phyloP scores from a whole-genome alignment of 2,113 vertebrate species.

The Nematolebias whitei region DNA sequence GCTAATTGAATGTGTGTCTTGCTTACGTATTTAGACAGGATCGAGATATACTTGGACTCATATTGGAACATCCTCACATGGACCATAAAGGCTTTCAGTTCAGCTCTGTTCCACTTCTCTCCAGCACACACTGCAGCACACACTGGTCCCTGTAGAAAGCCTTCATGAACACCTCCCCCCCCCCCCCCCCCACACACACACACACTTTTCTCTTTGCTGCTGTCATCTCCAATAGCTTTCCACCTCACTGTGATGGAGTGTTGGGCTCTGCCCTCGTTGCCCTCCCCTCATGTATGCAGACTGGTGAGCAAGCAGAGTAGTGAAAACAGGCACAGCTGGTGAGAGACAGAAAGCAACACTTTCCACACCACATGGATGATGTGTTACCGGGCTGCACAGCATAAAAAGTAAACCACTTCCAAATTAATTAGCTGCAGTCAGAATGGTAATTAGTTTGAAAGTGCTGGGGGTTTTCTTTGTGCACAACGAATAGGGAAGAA shows the following conservation, averaged over 20 bases:
- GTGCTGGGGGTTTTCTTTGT: conserved; percentile 54
- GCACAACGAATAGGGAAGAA: conserved; percentile 10
- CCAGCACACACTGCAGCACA: no score
- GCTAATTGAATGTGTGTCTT: no score
- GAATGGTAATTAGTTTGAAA: conserved; percentile 53
- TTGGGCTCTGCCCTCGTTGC: conserved; percentile 30
- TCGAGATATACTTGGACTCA: conserved; percentile 6
- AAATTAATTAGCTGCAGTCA: conserved; percentile 63
- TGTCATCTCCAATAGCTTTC: conserved; percentile 51
- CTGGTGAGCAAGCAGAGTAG: conserved; percentile 49
- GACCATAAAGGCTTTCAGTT: conserved; percentile 19
- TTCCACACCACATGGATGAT: conserved; percentile 37
- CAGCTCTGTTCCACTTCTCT: conserved; percentile 16
- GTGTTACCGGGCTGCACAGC: conserved; percentile 37
- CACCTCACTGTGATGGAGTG: conserved; percentile 53
- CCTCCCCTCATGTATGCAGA: conserved; percentile 41
- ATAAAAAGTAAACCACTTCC: conserved; percentile 57
- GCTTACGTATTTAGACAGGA: no score
- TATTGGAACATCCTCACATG: not conserved
- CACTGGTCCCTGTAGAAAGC: conserved; percentile 27
- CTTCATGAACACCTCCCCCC: conserved; percentile 15
- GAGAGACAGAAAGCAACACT: conserved; percentile 51
- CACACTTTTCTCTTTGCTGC: not conserved
- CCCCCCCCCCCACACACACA: no score
- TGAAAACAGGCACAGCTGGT: conserved; percentile 63